A percentile compares a stretch with the other conserved stretches of the same genome.
phyloP scores from a whole-genome alignment of 2,113 vertebrate genomes.

The Polypterus bichir region DNA sequence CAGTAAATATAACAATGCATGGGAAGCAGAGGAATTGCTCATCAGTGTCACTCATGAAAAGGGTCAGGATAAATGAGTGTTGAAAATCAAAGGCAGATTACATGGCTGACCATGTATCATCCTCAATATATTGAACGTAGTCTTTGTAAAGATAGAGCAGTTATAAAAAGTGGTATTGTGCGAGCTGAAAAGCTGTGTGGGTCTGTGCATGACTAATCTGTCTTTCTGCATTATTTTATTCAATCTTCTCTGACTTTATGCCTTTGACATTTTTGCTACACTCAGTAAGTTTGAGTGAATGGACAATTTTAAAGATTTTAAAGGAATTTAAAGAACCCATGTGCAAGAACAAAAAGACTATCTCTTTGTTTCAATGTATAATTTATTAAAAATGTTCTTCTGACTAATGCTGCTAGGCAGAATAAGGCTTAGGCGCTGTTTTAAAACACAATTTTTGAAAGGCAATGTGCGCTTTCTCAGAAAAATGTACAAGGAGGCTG shows the following conservation, averaged over 20 bases:
- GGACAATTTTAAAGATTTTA: conserved; percentile 99
- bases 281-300: conserved; percentile 99
- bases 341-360: conserved; percentile 72
- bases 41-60: conserved; percentile 97
- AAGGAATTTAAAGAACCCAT: conserved; percentile 86
- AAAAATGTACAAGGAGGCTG: conserved; percentile 50
- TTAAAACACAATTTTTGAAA: conserved; percentile 55
- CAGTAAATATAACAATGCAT: conserved; percentile 61
- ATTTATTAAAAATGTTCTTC: conserved; percentile 97
- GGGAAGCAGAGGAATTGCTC: conserved; percentile 81
- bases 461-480: conserved; percentile 52
- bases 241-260: conserved; percentile 99
- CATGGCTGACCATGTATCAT: conserved; percentile 99
- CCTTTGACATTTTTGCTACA: conserved; percentile 99
- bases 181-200: conserved; percentile 90
- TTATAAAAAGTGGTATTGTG: conserved; percentile 99
- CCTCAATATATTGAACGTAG: conserved; percentile 95
- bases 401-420: conserved; percentile 75
- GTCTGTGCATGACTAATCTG: conserved; percentile 99
- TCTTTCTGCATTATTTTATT: conserved; percentile 99
- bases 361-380: conserved; percentile 98
- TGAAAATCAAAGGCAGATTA: conserved; percentile 98
- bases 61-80: conserved; percentile 92
- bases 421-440: conserved; percentile 68
- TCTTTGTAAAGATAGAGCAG: conserved; percentile 95